Percentiles rank a stretch among this genome's conserved stretches.
These are phyloP conservation scores for Spilarctia lutea DNA, from an alignment of 2,888 invertebrate species.

Conservation along the genomic window DNA sequence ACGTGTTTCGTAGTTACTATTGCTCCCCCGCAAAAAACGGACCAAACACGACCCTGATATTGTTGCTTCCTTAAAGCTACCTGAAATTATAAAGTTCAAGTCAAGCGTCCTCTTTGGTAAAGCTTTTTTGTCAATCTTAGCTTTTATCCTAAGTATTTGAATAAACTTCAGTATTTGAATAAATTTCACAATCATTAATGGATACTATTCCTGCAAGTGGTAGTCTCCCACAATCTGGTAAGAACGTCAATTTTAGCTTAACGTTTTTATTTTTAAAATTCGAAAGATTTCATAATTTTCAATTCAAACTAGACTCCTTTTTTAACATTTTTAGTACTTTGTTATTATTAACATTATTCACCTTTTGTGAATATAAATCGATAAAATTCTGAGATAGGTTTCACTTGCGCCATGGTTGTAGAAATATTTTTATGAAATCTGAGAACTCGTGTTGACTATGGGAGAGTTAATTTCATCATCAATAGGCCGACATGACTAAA, in stretches of 20 bases:
- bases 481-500: too few relatives aligned
- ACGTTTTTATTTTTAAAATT: not conserved
- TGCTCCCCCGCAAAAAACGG: conserved; percentile 18
- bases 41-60: conserved; percentile 1
- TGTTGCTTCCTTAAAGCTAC: conserved; percentile 5
- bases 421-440: too few relatives aligned
- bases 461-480: too few relatives aligned
- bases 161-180: not conserved
- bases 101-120: not conserved
- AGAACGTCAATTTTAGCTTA: not conserved
- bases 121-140: not conserved
- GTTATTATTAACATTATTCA: too few relatives aligned
- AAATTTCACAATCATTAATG: not conserved
- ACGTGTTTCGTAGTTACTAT: conserved; percentile 12
- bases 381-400: too few relatives aligned
- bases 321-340: too few relatives aligned
- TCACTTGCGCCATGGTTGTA: too few relatives aligned
- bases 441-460: too few relatives aligned
- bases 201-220: not conserved
- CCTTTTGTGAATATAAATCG: too few relatives aligned
- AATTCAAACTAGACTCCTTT: not conserved
- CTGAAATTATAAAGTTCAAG: not conserved
- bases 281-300: not conserved
- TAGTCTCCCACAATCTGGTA: not conserved
- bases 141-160: not conserved